Evolutionary conservation across 2,113 vertebrate genomes (phyloP).

Genomic region (Odontesthes bonariensis): DNA sequence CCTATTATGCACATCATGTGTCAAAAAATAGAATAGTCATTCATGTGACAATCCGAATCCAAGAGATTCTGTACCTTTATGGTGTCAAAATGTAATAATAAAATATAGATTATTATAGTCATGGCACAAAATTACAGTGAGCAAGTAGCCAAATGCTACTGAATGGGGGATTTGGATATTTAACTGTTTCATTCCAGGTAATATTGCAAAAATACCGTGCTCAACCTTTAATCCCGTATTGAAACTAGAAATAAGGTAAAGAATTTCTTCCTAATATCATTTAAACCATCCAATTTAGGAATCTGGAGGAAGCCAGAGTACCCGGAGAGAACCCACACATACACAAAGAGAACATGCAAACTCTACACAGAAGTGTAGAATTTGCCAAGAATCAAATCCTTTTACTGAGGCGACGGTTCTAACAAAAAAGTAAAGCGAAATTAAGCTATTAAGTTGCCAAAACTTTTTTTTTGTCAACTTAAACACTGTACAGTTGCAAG

Average conservation of each 20-base stretch:
- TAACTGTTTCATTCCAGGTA: conserved; percentile 53
- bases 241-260: conserved; percentile 17
- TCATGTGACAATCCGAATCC: conserved; percentile 58
- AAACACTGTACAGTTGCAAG: no score
- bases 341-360: no score
- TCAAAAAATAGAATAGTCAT: conserved; percentile 74
- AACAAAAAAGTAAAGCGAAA: no score
- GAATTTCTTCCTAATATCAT: background rate
- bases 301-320: no score
- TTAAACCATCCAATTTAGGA: no score
- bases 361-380: no score
- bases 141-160: conserved; percentile 55
- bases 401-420: no score
- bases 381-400: no score
- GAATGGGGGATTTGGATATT: conserved; percentile 61
- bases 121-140: conserved; percentile 51
- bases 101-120: conserved; percentile 68
- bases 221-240: conserved; percentile 39
- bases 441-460: no score
- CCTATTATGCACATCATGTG: conserved; percentile 73
- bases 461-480: no score
- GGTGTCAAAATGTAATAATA: conserved; percentile 63
- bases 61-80: conserved; percentile 64
- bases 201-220: conserved; percentile 60
- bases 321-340: no score